phyloP scores from a whole-genome alignment of 1,140 invertebrate species.

The Drosophila insularis region DNA sequence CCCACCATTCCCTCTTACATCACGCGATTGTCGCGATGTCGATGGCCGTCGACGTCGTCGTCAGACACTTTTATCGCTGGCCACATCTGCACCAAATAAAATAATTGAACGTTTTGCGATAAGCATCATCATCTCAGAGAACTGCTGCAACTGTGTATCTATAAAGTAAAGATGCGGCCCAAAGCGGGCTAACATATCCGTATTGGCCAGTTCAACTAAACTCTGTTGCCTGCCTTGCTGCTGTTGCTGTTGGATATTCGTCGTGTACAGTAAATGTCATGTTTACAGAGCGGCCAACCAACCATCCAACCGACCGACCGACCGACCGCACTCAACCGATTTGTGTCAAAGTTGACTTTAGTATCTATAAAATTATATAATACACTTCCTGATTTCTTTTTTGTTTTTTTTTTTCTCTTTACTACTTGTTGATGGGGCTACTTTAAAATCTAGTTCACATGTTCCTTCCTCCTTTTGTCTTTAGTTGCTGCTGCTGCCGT shows the following conservation, averaged over 20 bases:
- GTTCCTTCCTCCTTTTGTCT: slow-evolving; percentile 36
- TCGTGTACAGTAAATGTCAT: slow-evolving; percentile 80
- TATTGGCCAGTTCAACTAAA: slow-evolving; percentile 24
- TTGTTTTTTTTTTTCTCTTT: slow-evolving; percentile 2
- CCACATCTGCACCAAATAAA: slow-evolving; percentile 80
- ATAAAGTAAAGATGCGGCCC: slow-evolving; percentile 40
- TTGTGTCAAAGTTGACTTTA: slow-evolving; percentile 80
- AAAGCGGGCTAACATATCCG: slow-evolving; percentile 37
- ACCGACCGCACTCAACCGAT: slow-evolving; percentile 72
- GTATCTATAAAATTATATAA: slow-evolving; percentile 81
- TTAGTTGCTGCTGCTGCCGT: slow-evolving; percentile 50
- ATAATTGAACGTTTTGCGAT: slow-evolving; percentile 80
- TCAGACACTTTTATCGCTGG: slow-evolving; percentile 74
- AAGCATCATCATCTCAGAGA: slow-evolving; percentile 63
- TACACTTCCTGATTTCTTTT: slow-evolving; percentile 75
- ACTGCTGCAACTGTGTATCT: slow-evolving; percentile 14
- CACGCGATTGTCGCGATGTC: slow-evolving; percentile 24
- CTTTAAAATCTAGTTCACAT: slow-evolving; percentile 69
- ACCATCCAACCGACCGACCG: slow-evolving; percentile 1
- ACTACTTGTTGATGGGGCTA: neutral
- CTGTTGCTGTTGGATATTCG: slow-evolving; percentile 28
- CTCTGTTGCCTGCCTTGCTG: slow-evolving; percentile 11
- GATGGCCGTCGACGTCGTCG: slow-evolving; percentile 23
- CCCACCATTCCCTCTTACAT: neutral
- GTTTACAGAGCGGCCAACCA: slow-evolving; percentile 56